Percentiles rank a stretch among this genome's conserved stretches.
Conservation (phyloP, 2,797 vertebrate species). For the Gouania willdenowi region DNA sequence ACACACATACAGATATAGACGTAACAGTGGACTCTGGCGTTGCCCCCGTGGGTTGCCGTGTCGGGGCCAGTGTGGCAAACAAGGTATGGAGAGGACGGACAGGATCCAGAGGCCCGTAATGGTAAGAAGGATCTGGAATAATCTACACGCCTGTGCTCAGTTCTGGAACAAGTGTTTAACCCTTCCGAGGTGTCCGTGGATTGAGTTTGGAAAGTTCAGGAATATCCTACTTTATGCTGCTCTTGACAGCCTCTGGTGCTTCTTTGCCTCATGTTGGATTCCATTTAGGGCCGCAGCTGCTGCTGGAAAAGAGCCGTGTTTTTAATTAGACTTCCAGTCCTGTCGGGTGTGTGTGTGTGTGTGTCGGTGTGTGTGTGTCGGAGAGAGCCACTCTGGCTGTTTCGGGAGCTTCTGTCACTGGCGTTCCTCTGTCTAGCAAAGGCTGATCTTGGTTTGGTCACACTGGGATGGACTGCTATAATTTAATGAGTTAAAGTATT, state of each 20-base stretch:
- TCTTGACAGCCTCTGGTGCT: constrained; percentile 5
- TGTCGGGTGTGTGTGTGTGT: constrained; percentile 41
- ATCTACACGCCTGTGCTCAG: not conserved
- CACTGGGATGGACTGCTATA: no score
- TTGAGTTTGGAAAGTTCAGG: constrained; percentile 16
- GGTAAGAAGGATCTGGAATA: constrained; percentile 69
- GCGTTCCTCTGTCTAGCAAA: constrained; percentile 3
- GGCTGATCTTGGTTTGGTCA: no score
- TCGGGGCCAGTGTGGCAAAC: constrained; percentile 68
- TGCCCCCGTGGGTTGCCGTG: constrained; percentile 68
- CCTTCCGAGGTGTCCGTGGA: not conserved
- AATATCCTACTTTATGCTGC: constrained; percentile 9
- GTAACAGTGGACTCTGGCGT: constrained; percentile 53
- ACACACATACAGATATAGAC: constrained; percentile 25
- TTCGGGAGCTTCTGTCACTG: constrained; percentile 26
- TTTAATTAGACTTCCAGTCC: constrained; percentile 80
- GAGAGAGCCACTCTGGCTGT: constrained; percentile 27
- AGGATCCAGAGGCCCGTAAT: constrained; percentile 74
- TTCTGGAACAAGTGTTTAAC: not conserved
- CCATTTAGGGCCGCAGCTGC: constrained; percentile 81
- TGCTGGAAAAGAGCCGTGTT: constrained; percentile 71
- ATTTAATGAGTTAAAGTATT: no score
- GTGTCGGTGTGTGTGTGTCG: constrained; percentile 30
- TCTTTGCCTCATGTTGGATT: constrained; percentile 44
- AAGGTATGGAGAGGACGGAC: constrained; percentile 75